Evolutionary conservation across 2,888 invertebrate species (phyloP).

Genomic region (Lycocerus yunnanus): DNA sequence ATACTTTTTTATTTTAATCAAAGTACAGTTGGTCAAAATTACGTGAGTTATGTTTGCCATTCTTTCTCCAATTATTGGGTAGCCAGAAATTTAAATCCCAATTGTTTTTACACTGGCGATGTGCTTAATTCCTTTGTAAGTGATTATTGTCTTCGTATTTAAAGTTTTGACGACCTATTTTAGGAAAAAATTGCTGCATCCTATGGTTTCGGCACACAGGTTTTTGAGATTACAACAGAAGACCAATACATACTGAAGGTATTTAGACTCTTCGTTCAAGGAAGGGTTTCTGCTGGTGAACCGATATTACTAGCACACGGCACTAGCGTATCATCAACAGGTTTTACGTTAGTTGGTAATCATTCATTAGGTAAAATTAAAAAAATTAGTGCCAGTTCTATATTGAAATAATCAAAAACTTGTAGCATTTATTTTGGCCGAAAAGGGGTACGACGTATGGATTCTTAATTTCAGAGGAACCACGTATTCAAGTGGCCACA

Average conservation of each 20-base stretch:
- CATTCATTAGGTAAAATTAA: constrained; percentile 47
- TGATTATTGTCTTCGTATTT: not conserved
- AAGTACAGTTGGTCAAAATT: not conserved
- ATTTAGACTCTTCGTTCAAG: not conserved
- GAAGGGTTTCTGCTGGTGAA: not conserved
- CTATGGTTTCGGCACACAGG: not conserved
- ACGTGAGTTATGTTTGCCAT: not conserved
- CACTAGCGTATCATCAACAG: constrained; percentile 44
- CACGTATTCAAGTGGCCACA: constrained; percentile 8
- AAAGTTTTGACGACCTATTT: not conserved
- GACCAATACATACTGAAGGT: not conserved
- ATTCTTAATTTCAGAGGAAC: constrained; percentile 47
- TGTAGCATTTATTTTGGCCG: constrained; percentile 52
- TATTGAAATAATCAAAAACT: constrained; percentile 25
- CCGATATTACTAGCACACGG: constrained; percentile 41
- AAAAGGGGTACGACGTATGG: constrained; percentile 60
- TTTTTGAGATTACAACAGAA: not conserved
- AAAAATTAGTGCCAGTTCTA: not conserved
- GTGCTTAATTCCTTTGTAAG: not conserved
- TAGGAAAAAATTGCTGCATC: not conserved
- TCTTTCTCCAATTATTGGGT: not conserved
- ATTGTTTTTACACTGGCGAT: not conserved
- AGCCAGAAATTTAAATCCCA: not conserved
- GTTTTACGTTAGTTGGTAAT: constrained; percentile 46
- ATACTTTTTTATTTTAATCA: not conserved